A percentile compares a stretch with the other conserved stretches of the same genome.
Conservation (phyloP, 2,888 invertebrate species). For the Calameuta idolon region DNA sequence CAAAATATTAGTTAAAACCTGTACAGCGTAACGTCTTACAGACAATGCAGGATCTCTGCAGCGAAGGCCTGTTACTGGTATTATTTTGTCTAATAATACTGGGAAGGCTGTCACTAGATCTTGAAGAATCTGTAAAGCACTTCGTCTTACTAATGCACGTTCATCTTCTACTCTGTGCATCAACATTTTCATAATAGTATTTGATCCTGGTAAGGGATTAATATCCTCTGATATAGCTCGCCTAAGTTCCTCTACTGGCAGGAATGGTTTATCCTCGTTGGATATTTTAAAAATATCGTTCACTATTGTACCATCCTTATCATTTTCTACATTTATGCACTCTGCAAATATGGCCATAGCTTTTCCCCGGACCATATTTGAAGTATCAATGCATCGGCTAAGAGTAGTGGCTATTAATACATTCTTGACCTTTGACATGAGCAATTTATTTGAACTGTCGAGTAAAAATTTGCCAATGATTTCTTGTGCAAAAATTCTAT, state of each 20-base stretch:
- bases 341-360: conserved; percentile 73
- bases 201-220: conserved; percentile 56
- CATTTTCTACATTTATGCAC: conserved; percentile 59
- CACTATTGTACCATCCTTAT: conserved; percentile 26
- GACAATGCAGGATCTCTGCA: conserved; percentile 69
- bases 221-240: conserved; percentile 24
- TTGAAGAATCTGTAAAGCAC: conserved; percentile 50
- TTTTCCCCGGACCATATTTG: conserved; percentile 73
- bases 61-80: conserved; percentile 45
- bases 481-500: conserved; percentile 69
- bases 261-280: conserved; percentile 37
- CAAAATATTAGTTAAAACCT: conserved; percentile 67
- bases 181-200: conserved; percentile 62
- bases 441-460: conserved; percentile 32
- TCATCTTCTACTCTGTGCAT: conserved; percentile 67
- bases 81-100: conserved; percentile 31
- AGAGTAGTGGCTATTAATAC: conserved; percentile 69
- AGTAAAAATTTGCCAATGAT: conserved; percentile 66
- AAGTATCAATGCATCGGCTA: conserved; percentile 70
- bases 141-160: conserved; percentile 69
- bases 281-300: conserved; percentile 37
- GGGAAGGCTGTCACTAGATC: conserved; percentile 46
- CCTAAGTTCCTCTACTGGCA: conserved; percentile 38
- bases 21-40: conserved; percentile 68
- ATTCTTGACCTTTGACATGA: conserved; percentile 28